Base-by-base conservation (phyloP, 2,797 vertebrate species). In the Holocentrus rufus region DNA sequence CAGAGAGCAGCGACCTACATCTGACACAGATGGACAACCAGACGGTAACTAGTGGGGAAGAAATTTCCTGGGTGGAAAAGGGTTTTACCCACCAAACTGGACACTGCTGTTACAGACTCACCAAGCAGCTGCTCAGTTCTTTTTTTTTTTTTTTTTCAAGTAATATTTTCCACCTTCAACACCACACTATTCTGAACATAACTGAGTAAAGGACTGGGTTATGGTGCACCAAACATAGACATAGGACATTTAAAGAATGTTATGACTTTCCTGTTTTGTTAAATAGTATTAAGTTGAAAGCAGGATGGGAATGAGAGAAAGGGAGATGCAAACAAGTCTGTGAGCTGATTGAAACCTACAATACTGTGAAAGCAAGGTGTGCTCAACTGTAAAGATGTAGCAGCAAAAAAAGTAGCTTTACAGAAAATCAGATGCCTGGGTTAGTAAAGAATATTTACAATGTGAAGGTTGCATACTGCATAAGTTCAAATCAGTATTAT, bases 21-120 rank as follows among this genome's bases (percentile, higher is more conserved):
- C 77, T 47, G 59, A 36, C 68, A 55, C 85, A 89, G 87, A 86
- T 84, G 85, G 76, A 81, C 47, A 65, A 77, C 64, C 68, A 81
- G 83, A 78, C 23, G 20, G 82, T 82, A 70, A 80, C 60, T 36
- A 49, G 66, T 14, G 42, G 65, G 62, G 66, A 70, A 60, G 49
- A 83, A 63, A 49, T 55, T 27, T 57, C 60, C 71, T 20, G 62
- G 85, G 65, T 67, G 71, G 49, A 34, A 13, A 14, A 44, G 8
- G 61, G 46, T 79, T 79, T 36, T 0, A 7, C 79, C 67, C 69
- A 69, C 57, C 74, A 74, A 66, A 76, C 82, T 75, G 64, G 66
- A 82, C 61, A 74, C 10, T 53, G 50, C 22, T 23, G 7, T 23
- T 53, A 11, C 50, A 60, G 64, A 65, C 59, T 63, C 47, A 74